Conservation (phyloP, 2,888 invertebrate genomes). For the Pherbina coryleti region DNA sequence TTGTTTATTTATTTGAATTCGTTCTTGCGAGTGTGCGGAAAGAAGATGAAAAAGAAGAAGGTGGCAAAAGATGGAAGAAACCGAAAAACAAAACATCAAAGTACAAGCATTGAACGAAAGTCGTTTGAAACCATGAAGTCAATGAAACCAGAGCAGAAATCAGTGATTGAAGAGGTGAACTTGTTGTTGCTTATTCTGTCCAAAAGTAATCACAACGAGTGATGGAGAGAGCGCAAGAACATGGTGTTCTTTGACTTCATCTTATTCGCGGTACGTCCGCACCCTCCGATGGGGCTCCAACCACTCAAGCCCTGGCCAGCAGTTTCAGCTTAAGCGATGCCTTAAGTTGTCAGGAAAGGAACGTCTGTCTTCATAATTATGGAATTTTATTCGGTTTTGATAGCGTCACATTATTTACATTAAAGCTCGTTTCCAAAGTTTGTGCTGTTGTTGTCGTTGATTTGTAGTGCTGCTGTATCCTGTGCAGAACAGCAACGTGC, state of each 20-base stretch:
- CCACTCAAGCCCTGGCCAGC: conserved; percentile 1
- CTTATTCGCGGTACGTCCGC: conserved; percentile 40
- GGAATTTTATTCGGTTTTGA: conserved; percentile 30
- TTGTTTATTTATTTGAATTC: conserved; percentile 32
- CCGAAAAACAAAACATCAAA: background rate
- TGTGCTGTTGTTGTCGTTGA: conserved; percentile 28
- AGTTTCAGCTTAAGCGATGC: conserved; percentile 6
- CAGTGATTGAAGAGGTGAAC: conserved; percentile 39
- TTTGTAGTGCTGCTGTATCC: conserved; percentile 32
- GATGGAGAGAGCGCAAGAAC: conserved; percentile 13
- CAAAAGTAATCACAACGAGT: conserved; percentile 20
- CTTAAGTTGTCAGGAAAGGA: conserved; percentile 17
- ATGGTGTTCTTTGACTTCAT: background rate
- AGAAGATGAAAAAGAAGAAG: conserved; percentile 5
- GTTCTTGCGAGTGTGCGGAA: background rate
- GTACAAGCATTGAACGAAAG: background rate
- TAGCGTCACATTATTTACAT: conserved; percentile 49
- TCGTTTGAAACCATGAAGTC: background rate
- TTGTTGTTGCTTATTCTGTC: background rate
- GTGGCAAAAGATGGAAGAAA: background rate
- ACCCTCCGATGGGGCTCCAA: conserved; percentile 26
- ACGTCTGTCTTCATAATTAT: conserved; percentile 35
- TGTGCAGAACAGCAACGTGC: background rate
- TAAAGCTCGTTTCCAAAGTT: conserved; percentile 34
- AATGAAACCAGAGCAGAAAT: background rate